Evolutionary conservation across 2,888 invertebrate genomes (phyloP), one percentile per base, ranked within the genome.

Genomic region (Ecliptopera silaceata): DNA sequence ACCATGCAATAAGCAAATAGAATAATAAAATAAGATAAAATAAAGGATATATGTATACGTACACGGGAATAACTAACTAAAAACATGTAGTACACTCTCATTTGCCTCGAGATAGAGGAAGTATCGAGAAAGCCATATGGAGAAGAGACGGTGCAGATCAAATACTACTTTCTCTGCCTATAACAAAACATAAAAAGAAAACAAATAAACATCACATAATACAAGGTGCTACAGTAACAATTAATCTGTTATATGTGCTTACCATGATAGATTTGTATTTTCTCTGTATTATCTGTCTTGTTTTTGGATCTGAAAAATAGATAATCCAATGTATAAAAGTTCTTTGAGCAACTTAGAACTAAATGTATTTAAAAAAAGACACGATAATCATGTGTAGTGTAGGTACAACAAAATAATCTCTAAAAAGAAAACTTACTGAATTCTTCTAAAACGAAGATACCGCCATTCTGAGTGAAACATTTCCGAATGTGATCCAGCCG

Each of bases 381-480:
- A 29, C 10, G 4, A 15, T 48, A 1, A 38, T 15, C 22, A 26
- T 12, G 26, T 10, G 42, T 15, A 22, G 6, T 4, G 22, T n/a
- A 22, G 6, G 22, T 22, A 22, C 4, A 22, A 22, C 6, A 22
- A 22, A 22, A 31, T 31, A 11, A 31, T 31, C 11, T 31, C 1
- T 8, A 2, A 10, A 15, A 10, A 15, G 10, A 15, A 4, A 11
- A 96, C 98, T 98, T 94, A 99, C 99, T 99, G 93, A 96, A 99
- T 95, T 99, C 99, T 93, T 99, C 99, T 88, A 99, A 94, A 82
- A 99, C 96, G 93, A 99, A 99, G 90, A 99, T 97, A 87, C 98
- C 98, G 85, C 99, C 99, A 90, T 98, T 99, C 91, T 98, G 98
- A 61, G 99, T 99, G 93, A 99, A 99, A 93, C 99, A 99, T 93